A percentile compares a stretch with the other conserved stretches of the same genome.
Conservation (phyloP, 1,140 invertebrate species). For the Drosophila kepulauana region DNA sequence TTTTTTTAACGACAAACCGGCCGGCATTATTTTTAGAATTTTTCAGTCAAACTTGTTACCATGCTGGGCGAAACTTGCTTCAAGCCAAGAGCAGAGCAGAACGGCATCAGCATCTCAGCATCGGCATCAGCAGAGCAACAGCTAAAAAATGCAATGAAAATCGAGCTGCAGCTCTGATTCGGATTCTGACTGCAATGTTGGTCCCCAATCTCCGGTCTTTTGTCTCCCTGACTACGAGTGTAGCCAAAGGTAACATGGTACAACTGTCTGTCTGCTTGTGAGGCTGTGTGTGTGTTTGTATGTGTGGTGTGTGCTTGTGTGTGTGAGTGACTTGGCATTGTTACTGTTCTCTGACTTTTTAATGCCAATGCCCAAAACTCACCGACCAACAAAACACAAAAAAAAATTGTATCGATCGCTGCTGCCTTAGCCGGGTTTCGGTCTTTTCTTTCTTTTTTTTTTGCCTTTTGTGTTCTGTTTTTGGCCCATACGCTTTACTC, state of each 20-base stretch:
- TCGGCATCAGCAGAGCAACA: slow-evolving; percentile 32
- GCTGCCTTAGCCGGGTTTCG: slow-evolving; percentile 46
- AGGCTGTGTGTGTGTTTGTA: slow-evolving; percentile 9
- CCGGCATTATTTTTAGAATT: slow-evolving; percentile 82
- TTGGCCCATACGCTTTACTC: slow-evolving; percentile 58
- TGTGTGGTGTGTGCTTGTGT: slow-evolving; percentile 27
- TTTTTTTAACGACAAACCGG: slow-evolving; percentile 77
- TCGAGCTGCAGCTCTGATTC: slow-evolving; percentile 45
- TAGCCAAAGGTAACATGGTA: slow-evolving; percentile 21
- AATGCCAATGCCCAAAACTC: slow-evolving; percentile 79
- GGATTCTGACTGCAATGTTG: slow-evolving; percentile 27
- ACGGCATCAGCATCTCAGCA: slow-evolving; percentile 23
- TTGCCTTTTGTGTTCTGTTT: slow-evolving; percentile 72
- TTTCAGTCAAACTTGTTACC: slow-evolving; percentile 80
- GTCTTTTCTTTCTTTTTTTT: slow-evolving; percentile 31
- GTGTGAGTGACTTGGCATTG: slow-evolving; percentile 71
- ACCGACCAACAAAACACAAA: slow-evolving; percentile 46
- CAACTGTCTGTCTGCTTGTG: slow-evolving; percentile 32
- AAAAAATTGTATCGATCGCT: slow-evolving; percentile 77
- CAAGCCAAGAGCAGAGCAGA: slow-evolving; percentile 13
- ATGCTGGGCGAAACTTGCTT: slow-evolving; percentile 72
- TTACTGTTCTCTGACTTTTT: slow-evolving; percentile 80
- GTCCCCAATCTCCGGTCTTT: slow-evolving; percentile 35
- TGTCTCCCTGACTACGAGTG: slow-evolving; percentile 28
- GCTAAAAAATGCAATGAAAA: slow-evolving; percentile 75